phyloP scores from a whole-genome alignment of 2,797 vertebrate genomes.

The Alauda arvensis region DNA sequence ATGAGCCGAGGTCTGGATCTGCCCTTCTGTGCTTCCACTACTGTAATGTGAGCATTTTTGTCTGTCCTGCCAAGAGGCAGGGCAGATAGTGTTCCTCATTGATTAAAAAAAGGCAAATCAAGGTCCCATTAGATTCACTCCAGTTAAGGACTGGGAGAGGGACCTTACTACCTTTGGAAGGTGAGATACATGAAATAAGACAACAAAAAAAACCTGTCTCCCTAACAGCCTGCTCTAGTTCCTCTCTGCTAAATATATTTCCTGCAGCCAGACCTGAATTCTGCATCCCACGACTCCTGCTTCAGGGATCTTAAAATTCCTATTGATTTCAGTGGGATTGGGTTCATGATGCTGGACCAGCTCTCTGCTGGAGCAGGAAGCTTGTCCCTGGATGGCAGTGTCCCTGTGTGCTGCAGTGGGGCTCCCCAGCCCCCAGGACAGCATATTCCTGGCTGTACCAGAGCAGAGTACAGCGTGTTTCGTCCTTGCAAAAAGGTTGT shows the following conservation, averaged over 20 bases:
- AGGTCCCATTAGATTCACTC: background rate
- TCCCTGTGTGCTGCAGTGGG: background rate
- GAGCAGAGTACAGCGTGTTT: background rate
- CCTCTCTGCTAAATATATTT: background rate
- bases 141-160: background rate
- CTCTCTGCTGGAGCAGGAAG: background rate
- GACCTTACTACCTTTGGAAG: background rate
- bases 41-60: background rate
- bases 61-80: background rate
- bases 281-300: background rate
- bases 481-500: conserved; percentile 14
- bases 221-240: background rate
- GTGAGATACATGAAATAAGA: background rate
- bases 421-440: background rate
- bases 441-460: background rate
- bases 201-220: background rate
- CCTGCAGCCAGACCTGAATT: background rate
- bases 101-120: background rate
- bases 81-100: background rate
- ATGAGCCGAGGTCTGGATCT: background rate
- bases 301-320: background rate
- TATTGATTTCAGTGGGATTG: background rate
- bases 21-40: background rate
- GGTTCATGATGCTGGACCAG: background rate
- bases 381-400: background rate